Conservation (phyloP, 2,888 invertebrate genomes). For the Caenorhabditis sinica region DNA sequence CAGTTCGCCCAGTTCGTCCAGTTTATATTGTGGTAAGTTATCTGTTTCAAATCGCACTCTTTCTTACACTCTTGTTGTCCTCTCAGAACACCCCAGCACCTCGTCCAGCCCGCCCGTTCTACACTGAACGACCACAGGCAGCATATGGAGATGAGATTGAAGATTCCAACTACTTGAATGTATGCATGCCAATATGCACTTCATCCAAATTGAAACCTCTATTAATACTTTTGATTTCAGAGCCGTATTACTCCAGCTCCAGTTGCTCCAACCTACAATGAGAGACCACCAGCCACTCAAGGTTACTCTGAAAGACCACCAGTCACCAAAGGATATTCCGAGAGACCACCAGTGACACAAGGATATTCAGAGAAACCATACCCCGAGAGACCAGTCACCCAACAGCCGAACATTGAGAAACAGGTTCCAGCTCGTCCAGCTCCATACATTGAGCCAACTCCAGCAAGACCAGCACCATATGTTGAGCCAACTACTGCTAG, state of each 20-base stretch:
- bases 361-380: slow-evolving; percentile 22
- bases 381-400: slow-evolving; percentile 14
- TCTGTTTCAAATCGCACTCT: neutral
- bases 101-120: slow-evolving; percentile 31
- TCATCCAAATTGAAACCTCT: neutral
- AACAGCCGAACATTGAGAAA: slow-evolving; percentile 30
- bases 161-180: slow-evolving; percentile 54
- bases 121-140: slow-evolving; percentile 43
- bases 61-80: neutral
- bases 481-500: slow-evolving; percentile 43
- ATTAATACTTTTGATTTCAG: slow-evolving; percentile 5
- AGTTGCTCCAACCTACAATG: slow-evolving; percentile 40
- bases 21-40: slow-evolving; percentile 41
- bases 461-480: slow-evolving; percentile 45
- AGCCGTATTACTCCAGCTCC: slow-evolving; percentile 43
- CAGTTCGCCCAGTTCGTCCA: slow-evolving; percentile 56
- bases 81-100: slow-evolving; percentile 49
- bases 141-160: slow-evolving; percentile 50
- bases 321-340: slow-evolving; percentile 21
- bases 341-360: slow-evolving; percentile 25
- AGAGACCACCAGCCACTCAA: slow-evolving; percentile 48
- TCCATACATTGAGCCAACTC: slow-evolving; percentile 39
- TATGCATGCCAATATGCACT: slow-evolving; percentile 2
- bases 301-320: slow-evolving; percentile 42
- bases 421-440: slow-evolving; percentile 36